Base-by-base conservation (phyloP, 2,888 invertebrate species). In the Andrena hattorfiana region DNA sequence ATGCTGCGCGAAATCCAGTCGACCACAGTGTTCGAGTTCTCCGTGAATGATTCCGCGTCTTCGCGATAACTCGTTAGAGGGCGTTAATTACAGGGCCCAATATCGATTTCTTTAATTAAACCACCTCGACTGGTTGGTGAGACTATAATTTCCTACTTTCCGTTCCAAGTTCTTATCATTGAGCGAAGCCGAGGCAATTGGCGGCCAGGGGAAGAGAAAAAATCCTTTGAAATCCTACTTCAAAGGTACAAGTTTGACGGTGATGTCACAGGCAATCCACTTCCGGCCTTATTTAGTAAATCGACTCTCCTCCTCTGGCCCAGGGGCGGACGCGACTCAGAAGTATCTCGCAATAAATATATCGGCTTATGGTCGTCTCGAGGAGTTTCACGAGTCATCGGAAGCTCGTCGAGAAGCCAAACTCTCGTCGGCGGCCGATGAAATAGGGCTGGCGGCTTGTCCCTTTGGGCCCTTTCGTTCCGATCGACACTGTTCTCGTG, bases 211-310 rank as follows among this genome's bases (percentile, higher is more conserved):
- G 35, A n/a, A 2, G 16, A 13, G 49, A 49, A 76, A 60, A 82
- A 71, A 71, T 76, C 83, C 82, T 83, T 81, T 83, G 81, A 81
- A 76, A 83, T 69, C 60, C 63, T 64, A 51, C 67, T 69, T 82
- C 83, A 84, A 84, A 84, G 83, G 83, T 60, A 74, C 20, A 78
- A 87, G 82, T 85, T 74, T 62, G 74, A 70, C 79, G 85, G 60
- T 72, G 83, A 83, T 76, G 83, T 81, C 79, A 81, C 76, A 78
- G 72, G 83, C 83, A 87, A 87, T 87, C 87, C 87, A 87, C 87
- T 87, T 85, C 83, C 81, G 81, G 79, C 49, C 85, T 87, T 82
- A 87, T 87, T 87, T 87, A 87, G 75, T 85, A 87, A 87, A 87
- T 87, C 87, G 87, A 87, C 78, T 85, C 74, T 32, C 59, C 64